Percentiles rank a stretch among this genome's conserved stretches.
These are phyloP conservation scores for Coryphaenoides rupestris DNA, from an alignment of 2,113 vertebrate genomes.

Conservation along the genomic window DNA sequence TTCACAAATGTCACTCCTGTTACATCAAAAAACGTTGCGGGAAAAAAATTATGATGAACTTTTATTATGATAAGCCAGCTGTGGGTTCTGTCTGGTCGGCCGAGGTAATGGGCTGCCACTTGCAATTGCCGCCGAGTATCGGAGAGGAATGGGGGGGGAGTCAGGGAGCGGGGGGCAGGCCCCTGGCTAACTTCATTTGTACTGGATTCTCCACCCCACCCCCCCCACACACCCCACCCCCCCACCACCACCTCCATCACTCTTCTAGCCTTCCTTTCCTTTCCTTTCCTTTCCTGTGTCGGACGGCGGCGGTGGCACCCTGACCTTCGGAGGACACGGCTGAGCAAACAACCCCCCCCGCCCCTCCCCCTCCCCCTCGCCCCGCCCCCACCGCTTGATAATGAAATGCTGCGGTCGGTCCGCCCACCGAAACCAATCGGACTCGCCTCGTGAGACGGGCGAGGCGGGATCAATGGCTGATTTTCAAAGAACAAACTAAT, in stretches of 20 bases:
- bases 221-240: no score
- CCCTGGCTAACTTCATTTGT: conserved; percentile 59
- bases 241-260: not conserved
- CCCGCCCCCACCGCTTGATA: conserved; percentile 42
- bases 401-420: conserved; percentile 72
- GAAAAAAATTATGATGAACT: conserved; percentile 43
- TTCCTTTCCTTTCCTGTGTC: no score
- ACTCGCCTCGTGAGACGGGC: conserved; percentile 10
- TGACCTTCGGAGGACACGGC: conserved; percentile 75
- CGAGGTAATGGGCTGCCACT: conserved; percentile 62
- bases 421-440: conserved; percentile 71
- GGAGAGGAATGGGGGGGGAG: conserved; percentile 35
- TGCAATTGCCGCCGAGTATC: conserved; percentile 57
- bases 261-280: conserved; percentile 32
- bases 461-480: conserved; percentile 70
- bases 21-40: conserved; percentile 41
- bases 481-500: conserved; percentile 77
- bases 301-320: conserved; percentile 47
- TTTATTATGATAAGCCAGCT: conserved; percentile 43
- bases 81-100: conserved; percentile 49
- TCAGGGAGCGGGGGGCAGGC: no score
- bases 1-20: conserved; percentile 44
- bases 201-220: conserved; percentile 60
- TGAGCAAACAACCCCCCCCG: conserved; percentile 60
- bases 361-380: no score